Base-by-base conservation (phyloP, 2,113 vertebrate genomes). In the Uropsilus gracilis region DNA sequence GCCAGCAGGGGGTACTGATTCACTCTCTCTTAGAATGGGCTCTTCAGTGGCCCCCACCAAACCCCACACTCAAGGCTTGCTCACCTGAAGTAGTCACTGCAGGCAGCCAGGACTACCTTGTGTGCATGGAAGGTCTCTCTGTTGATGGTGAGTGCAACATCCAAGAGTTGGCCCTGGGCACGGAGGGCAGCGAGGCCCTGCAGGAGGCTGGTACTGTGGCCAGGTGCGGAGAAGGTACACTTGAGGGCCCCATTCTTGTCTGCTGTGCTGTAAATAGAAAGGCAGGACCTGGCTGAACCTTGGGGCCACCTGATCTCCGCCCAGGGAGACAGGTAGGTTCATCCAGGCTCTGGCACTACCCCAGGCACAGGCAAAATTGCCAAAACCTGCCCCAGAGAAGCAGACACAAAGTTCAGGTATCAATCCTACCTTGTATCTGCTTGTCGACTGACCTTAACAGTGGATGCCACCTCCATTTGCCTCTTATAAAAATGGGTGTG, bases 11-110 rank as follows among this genome's bases (percentile, higher is more conserved):
- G 46, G 53, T 20, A 55, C 53, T 55, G 53, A 55, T 20, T 55
- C 53, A 55, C 22, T 55, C 53, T 20, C 53, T 55, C 20, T 55
- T 5, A 55, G 53, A 55, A 55, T 55, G 53, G 20, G 53, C 53
- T 22, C 53, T 55, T 20, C 53, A 55, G 22, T n/a, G n/a, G n/a
- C n/a, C 53, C 53, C 53, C 48, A 6, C 53, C 18, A 22, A 55
- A 20, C 53, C 53, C 53, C 18, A 55, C 4, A n/a, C 13, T 6
- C 64, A 2, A n/a, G 16, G n/a, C 32, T 34, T 6, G 9, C 98
- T 98, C 97, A 99, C 99, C 99, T 99, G 98, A 99, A 99, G 97
- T 99, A 99, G 98, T 99, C 99, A 91, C 99, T 99, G 98, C 99
- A 99, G 97, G 99, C 99, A 5, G 99, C 99, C 97, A 99, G 98